These are phyloP conservation scores for Stichodactyla mertensii DNA, from an alignment of 64 coral and sea anemone species.

Conservation along the genomic window DNA sequence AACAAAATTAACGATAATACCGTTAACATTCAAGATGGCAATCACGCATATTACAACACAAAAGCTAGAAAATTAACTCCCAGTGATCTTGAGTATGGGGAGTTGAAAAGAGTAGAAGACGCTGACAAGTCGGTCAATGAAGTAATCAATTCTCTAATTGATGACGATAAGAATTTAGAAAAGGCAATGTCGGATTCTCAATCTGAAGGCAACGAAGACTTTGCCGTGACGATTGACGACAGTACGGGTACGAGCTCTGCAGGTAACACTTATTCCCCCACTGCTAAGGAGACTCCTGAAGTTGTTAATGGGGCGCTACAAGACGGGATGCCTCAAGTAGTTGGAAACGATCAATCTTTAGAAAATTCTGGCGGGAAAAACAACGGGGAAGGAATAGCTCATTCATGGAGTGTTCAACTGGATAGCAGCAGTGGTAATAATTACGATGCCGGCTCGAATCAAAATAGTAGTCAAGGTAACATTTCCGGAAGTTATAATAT, in stretches of 20 bases:
- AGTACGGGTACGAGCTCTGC: neutral
- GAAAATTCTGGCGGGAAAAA: neutral
- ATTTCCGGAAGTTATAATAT: neutral
- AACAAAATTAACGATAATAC: neutral
- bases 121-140: conserved; percentile 1
- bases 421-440: neutral
- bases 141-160: neutral
- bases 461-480: neutral
- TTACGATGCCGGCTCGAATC: too few relatives aligned
- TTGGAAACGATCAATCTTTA: neutral
- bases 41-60: neutral
- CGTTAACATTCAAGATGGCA: neutral
- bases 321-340: neutral
- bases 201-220: neutral
- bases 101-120: conserved; percentile 14
- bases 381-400: neutral
- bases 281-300: neutral
- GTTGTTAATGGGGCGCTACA: neutral
- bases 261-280: neutral
- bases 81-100: neutral
- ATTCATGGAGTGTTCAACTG: neutral
- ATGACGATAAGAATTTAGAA: neutral
- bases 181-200: neutral
- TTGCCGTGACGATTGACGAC: neutral
- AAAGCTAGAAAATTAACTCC: neutral